Evolutionary conservation across 2,113 vertebrate species (phyloP).

Genomic region (Esox niger): DNA sequence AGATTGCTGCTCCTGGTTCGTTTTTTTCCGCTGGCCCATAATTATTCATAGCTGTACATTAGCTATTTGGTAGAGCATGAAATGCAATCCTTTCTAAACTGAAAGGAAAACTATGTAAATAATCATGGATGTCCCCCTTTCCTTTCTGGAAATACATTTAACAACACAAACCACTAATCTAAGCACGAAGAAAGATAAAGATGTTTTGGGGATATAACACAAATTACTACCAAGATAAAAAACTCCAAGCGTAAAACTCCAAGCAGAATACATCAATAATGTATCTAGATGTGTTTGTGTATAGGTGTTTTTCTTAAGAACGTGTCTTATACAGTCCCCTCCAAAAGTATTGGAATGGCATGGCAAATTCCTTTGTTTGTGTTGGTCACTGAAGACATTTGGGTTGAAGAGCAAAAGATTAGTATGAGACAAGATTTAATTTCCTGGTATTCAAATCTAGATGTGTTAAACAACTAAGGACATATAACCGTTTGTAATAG

Average conservation of each 20-base stretch:
- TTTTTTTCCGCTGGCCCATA: slow-evolving; percentile 36
- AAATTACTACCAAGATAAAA: neutral
- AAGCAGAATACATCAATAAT: neutral
- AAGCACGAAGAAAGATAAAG: slow-evolving; percentile 29
- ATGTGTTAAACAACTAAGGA: too few species aligned
- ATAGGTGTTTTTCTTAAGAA: neutral
- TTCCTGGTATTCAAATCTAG: too few species aligned
- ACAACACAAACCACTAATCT: slow-evolving; percentile 30
- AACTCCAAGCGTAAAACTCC: too few species aligned
- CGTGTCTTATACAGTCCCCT: too few species aligned
- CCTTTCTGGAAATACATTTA: slow-evolving; percentile 32
- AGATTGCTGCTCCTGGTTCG: slow-evolving; percentile 21
- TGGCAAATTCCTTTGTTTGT: too few species aligned
- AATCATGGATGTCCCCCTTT: slow-evolving; percentile 39
- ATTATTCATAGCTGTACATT: slow-evolving; percentile 44
- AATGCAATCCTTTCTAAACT: slow-evolving; percentile 55
- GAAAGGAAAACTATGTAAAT: slow-evolving; percentile 59
- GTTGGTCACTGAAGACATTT: too few species aligned
- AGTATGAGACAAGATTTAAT: too few species aligned
- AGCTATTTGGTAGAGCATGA: slow-evolving; percentile 45
- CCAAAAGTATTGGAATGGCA: too few species aligned
- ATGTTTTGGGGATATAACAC: neutral
- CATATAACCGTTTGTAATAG: too few species aligned
- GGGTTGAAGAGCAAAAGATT: too few species aligned
- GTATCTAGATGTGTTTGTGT: neutral